Percentiles rank a stretch among this genome's conserved stretches.
Evolutionary conservation across 2,888 invertebrate species (phyloP).

Genomic region (Drosophila meridiana): DNA sequence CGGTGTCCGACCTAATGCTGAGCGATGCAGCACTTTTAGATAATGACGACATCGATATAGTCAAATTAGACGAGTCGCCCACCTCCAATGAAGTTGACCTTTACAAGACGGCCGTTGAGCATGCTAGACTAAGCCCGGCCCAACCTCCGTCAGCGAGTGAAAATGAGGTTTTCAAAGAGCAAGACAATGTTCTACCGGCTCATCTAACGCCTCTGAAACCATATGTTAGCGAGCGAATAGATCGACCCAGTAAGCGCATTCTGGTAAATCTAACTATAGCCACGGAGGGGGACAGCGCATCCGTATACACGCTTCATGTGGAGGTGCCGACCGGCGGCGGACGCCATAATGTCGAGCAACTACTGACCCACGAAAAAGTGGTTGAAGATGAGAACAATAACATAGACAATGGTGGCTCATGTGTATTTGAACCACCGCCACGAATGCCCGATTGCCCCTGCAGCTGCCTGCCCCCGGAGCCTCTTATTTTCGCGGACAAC

Average conservation of each 20-base stretch:
- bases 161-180: slow-evolving; percentile 68
- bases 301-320: slow-evolving; percentile 91
- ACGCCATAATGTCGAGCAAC: slow-evolving; percentile 70
- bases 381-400: slow-evolving; percentile 27
- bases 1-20: slow-evolving; percentile 80
- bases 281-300: slow-evolving; percentile 87
- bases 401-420: slow-evolving; percentile 52
- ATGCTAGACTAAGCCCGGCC: slow-evolving; percentile 17
- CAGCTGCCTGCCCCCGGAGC: slow-evolving; percentile 61
- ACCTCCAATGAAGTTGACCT: slow-evolving; percentile 75
- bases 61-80: slow-evolving; percentile 77
- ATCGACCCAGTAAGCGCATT: slow-evolving; percentile 87
- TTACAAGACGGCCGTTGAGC: slow-evolving; percentile 75
- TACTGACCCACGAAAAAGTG: slow-evolving; percentile 72
- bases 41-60: slow-evolving; percentile 82
- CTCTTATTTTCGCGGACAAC: slow-evolving; percentile 24
- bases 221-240: slow-evolving; percentile 70
- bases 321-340: slow-evolving; percentile 89
- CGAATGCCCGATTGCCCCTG: slow-evolving; percentile 84
- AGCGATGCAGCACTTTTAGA: slow-evolving; percentile 77
- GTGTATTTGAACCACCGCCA: slow-evolving; percentile 83
- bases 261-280: slow-evolving; percentile 93
- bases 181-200: slow-evolving; percentile 18
- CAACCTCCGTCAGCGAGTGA: slow-evolving; percentile 42
- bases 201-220: slow-evolving; percentile 65